Conservation (phyloP, 2,888 invertebrate genomes). For the Asteroscopus sphinx region DNA sequence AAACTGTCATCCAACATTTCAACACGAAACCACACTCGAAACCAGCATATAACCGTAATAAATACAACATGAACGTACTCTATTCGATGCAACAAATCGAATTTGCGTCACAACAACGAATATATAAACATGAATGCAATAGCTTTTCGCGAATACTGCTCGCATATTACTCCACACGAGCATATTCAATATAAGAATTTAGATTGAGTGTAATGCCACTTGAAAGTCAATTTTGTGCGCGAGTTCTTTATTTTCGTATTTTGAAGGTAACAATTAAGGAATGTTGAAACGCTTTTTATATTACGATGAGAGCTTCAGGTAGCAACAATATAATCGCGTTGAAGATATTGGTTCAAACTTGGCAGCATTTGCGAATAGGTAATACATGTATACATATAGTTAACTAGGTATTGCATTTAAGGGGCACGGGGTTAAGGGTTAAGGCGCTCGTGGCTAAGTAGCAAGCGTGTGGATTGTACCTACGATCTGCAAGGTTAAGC, state of each 20-base stretch:
- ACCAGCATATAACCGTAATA: slow-evolving; percentile 40
- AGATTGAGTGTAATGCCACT: slow-evolving; percentile 57
- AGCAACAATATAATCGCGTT: background rate
- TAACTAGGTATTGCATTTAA: too few species aligned
- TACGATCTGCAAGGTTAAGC: too few species aligned
- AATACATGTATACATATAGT: background rate
- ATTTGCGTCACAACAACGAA: slow-evolving; percentile 63
- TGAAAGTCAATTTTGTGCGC: slow-evolving; percentile 50
- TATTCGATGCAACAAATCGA: slow-evolving; percentile 63
- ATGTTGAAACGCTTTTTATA: slow-evolving; percentile 14
- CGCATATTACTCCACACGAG: slow-evolving; percentile 47
- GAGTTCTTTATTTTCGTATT: slow-evolving; percentile 20
- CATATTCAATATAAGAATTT: slow-evolving; percentile 63
- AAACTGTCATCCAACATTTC: slow-evolving; percentile 38
- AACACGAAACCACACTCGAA: slow-evolving; percentile 16
- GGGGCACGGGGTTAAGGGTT: too few species aligned
- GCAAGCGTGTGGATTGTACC: too few species aligned
- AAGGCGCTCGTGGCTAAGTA: too few species aligned
- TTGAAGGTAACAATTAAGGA: background rate
- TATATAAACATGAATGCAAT: slow-evolving; percentile 56
- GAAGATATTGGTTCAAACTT: background rate
- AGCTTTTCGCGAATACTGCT: slow-evolving; percentile 36
- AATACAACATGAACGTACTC: slow-evolving; percentile 44
- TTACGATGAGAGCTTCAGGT: background rate
- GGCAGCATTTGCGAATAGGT: background rate